Conservation (phyloP, 2,888 invertebrate species). For the Disparrhopalites patrizii region DNA sequence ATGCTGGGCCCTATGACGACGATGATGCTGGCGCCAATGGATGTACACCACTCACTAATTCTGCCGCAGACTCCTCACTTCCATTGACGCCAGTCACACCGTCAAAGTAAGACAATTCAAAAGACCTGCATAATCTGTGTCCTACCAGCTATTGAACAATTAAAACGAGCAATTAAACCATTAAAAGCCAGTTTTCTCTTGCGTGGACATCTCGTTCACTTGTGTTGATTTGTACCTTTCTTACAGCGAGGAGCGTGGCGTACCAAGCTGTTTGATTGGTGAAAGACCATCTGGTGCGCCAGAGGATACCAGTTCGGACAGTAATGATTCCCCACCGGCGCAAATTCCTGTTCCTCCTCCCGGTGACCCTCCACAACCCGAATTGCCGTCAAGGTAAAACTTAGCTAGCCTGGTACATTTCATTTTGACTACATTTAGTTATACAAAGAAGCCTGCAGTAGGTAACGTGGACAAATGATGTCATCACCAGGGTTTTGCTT, state of each 20-base stretch:
- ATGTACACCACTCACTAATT: constrained; percentile 22
- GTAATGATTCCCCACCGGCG: constrained; percentile 39
- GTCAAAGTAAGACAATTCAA: neutral
- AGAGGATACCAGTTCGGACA: constrained; percentile 45
- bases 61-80: neutral
- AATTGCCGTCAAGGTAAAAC: constrained; percentile 44
- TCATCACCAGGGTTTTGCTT: too few species aligned
- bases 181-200: too few species aligned
- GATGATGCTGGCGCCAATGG: constrained; percentile 21
- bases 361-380: constrained; percentile 45
- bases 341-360: constrained; percentile 41
- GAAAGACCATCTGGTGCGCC: constrained; percentile 38
- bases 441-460: too few species aligned
- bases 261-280: constrained; percentile 44
- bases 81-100: neutral
- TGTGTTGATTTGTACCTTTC: neutral
- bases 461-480: too few species aligned
- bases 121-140: neutral
- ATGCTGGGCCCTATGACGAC: constrained; percentile 40
- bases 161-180: too few species aligned
- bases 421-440: too few species aligned
- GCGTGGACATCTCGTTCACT: too few species aligned
- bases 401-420: too few species aligned
- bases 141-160: too few species aligned
- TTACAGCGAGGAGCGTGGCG: constrained; percentile 42